Base-by-base conservation (phyloP, 2,113 vertebrate species). In the Enhydra lutris region DNA sequence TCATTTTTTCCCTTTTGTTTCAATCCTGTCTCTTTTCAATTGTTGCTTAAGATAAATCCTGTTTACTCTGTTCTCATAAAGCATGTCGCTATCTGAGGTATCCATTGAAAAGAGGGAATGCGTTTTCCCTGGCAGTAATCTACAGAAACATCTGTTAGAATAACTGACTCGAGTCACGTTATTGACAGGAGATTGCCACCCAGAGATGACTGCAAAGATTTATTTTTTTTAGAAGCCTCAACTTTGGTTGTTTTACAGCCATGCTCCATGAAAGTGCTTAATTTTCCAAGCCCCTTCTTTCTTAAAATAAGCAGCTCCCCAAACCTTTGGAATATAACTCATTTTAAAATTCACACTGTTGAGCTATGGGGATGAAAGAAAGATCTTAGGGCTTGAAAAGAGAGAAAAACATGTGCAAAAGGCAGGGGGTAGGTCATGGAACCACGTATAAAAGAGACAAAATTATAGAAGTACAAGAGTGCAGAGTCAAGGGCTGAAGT, bases 261-360 rank as follows among this genome's bases (percentile, higher is more conserved):
- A 5, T 69, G 42, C 18, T 81, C 63, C 34, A 73, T 61, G 14
- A 29, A 96, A 89, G 96, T 79, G n/a, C 52, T 90, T 61, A 59
- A 47, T 71, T 92, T 96, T 87, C 69, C 24, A 94, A 80, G 23
- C 15, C 34, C 5, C 13, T 95, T 96, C 59, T 81, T 91, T 91
- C 89, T 92, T 92, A 95, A 94, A 92, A 89, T 95, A 95, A 96
- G 95, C 39, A 94, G 20, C 7, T 88, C 24, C 55, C 45, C 36
- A 97, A 95, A 95, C 34, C 39, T 92, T 69, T 65, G 61, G 31
- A 87, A 63, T 85, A 96, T 26, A 94, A 97, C 81, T 91, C 83
- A 96, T 59, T 93, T 96, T 71, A 83, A 87, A 95, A 92, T 92
- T 88, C 80, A 95, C 79, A 71, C 42, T 95, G 80, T 29, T 97